These are phyloP conservation scores for Drosophila insularis DNA, from an alignment of 1,140 invertebrate species.

Conservation along the genomic window DNA sequence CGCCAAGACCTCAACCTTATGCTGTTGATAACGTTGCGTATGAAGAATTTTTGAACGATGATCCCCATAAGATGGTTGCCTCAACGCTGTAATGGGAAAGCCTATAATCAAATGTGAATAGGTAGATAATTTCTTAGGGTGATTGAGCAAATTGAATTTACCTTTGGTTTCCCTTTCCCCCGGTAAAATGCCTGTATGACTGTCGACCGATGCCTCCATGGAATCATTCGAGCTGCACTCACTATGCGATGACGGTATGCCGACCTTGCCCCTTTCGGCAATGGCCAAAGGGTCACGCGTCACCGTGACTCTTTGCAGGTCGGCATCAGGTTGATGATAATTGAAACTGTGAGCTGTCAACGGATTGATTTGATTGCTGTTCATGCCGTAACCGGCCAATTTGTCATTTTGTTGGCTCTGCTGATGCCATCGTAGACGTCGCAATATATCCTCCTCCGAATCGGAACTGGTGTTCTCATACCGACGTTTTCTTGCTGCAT, in stretches of 20 bases:
- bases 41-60: conserved; percentile 53
- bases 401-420: conserved; percentile 62
- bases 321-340: conserved; percentile 66
- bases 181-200: conserved; percentile 78
- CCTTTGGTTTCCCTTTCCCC: conserved; percentile 80
- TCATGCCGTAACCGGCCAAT: conserved; percentile 69
- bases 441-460: conserved; percentile 89
- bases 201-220: conserved; percentile 78
- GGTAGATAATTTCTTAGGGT: neutral
- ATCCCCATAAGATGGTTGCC: conserved; percentile 50
- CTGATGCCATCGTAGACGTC: conserved; percentile 84
- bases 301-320: conserved; percentile 74
- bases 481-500: conserved; percentile 72
- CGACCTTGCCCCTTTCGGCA: conserved; percentile 81
- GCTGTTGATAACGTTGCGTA: conserved; percentile 52
- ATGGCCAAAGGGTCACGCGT: conserved; percentile 77
- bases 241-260: conserved; percentile 80
- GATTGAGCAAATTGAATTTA: conserved; percentile 25
- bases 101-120: conserved; percentile 17
- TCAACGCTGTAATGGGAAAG: conserved; percentile 43
- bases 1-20: conserved; percentile 55
- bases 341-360: conserved; percentile 67
- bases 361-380: conserved; percentile 62
- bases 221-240: conserved; percentile 82
- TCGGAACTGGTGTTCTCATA: conserved; percentile 87